These are phyloP conservation scores for Clarias fuscus DNA, from an alignment of 2,797 vertebrate genomes.

Conservation along the genomic window DNA sequence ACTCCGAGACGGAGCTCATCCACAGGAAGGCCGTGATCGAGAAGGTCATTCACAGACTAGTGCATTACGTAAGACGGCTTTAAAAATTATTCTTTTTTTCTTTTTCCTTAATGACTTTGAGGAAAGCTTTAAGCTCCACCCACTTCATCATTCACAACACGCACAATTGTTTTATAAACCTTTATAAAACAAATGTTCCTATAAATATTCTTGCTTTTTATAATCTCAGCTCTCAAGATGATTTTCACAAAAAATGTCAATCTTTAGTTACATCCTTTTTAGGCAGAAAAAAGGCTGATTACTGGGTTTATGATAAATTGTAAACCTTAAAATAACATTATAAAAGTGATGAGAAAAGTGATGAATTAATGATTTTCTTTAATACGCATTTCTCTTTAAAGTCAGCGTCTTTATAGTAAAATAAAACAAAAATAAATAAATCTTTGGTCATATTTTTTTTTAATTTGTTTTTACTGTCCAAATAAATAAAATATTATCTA, in stretches of 20 bases:
- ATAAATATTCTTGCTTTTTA: background rate
- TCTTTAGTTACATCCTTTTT: background rate
- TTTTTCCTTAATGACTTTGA: background rate
- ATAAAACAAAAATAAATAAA: background rate
- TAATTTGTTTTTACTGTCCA: background rate
- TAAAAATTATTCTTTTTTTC: background rate
- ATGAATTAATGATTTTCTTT: background rate
- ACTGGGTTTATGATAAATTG: background rate
- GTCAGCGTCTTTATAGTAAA: background rate
- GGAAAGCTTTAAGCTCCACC: background rate
- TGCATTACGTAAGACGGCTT: constrained; percentile 83
- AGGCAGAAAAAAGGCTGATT: background rate
- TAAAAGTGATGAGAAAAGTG: background rate
- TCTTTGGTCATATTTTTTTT: background rate
- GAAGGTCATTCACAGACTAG: constrained; percentile 93
- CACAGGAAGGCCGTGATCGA: constrained; percentile 94
- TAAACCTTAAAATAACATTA: background rate
- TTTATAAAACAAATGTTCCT: too few species aligned
- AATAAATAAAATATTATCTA: background rate
- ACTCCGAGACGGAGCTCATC: constrained; percentile 93
- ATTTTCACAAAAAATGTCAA: background rate
- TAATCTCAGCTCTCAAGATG: background rate
- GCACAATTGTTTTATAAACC: background rate
- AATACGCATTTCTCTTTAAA: background rate
- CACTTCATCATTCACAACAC: background rate